phyloP scores from a whole-genome alignment of 1,140 invertebrate genomes.

The Drosophila pallidifrons region DNA sequence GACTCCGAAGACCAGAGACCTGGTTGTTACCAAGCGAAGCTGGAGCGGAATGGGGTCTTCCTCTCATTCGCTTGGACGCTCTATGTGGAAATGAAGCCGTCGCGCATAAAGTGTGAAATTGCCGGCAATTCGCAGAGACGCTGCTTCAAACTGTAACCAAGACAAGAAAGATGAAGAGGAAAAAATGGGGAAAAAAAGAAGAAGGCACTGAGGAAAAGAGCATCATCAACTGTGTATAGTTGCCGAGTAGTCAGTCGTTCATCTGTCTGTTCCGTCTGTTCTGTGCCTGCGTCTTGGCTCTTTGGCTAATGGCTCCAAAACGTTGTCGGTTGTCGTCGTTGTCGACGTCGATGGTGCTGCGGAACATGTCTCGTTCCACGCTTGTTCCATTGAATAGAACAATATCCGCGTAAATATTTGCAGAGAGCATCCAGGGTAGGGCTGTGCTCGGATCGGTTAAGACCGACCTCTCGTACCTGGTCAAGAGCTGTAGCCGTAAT shows the following conservation, averaged over 20 bases:
- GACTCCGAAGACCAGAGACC: background rate
- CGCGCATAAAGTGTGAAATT: constrained; percentile 84
- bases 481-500: constrained; percentile 67
- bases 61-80: background rate
- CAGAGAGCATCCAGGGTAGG: constrained; percentile 58
- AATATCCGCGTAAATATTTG: constrained; percentile 82
- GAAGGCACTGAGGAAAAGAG: constrained; percentile 4
- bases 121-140: constrained; percentile 79
- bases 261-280: background rate
- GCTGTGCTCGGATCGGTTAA: background rate
- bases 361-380: constrained; percentile 47
- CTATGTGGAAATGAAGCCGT: constrained; percentile 77
- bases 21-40: background rate
- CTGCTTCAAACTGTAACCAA: constrained; percentile 55
- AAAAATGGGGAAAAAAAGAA: too few species aligned
- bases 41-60: constrained; percentile 5
- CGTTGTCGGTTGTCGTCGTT: constrained; percentile 23
- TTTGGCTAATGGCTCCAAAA: constrained; percentile 53
- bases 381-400: constrained; percentile 80
- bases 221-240: constrained; percentile 3
- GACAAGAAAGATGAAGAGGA: background rate
- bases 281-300: constrained; percentile 17
- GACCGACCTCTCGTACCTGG: constrained; percentile 37
- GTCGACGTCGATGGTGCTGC: constrained; percentile 16
- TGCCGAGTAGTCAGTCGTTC: background rate